Conservation (phyloP, 2,888 invertebrate genomes). For the Panzeria rudis region DNA sequence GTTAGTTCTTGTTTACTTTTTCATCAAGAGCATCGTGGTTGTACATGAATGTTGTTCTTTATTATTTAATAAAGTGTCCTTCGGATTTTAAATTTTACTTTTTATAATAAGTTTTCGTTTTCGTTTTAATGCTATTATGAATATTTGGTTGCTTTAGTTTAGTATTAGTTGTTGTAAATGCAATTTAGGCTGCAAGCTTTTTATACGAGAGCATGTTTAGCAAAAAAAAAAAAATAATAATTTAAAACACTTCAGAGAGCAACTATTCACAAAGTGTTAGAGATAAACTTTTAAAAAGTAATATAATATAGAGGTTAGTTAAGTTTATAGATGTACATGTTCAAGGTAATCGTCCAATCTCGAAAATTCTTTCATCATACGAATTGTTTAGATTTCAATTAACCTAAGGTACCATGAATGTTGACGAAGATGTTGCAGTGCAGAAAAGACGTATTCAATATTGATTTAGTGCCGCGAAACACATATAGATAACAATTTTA, state of each 20-base stretch:
- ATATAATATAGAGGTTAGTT: background rate
- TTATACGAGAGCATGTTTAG: background rate
- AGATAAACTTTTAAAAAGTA: background rate
- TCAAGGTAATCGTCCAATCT: background rate
- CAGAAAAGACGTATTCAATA: background rate
- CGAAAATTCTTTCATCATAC: background rate
- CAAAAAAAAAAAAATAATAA: background rate
- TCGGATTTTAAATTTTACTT: slow-evolving; percentile 28
- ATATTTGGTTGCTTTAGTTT: slow-evolving; percentile 33
- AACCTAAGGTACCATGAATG: background rate
- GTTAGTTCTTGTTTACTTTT: slow-evolving; percentile 29
- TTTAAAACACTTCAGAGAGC: background rate
- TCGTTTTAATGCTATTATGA: slow-evolving; percentile 7
- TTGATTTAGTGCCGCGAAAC: too few relatives aligned
- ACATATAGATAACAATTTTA: too few relatives aligned
- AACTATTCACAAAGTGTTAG: too few relatives aligned
- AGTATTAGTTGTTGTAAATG: background rate
- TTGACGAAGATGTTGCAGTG: background rate
- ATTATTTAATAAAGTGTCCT: slow-evolving; percentile 49
- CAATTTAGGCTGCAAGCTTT: background rate
- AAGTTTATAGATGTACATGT: background rate
- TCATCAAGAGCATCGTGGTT: slow-evolving; percentile 1
- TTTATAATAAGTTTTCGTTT: background rate
- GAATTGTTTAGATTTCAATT: background rate
- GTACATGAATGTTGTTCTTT: slow-evolving; percentile 5